phyloP scores from a whole-genome alignment of 2,888 invertebrate species.

The Coleophora deauratella region DNA sequence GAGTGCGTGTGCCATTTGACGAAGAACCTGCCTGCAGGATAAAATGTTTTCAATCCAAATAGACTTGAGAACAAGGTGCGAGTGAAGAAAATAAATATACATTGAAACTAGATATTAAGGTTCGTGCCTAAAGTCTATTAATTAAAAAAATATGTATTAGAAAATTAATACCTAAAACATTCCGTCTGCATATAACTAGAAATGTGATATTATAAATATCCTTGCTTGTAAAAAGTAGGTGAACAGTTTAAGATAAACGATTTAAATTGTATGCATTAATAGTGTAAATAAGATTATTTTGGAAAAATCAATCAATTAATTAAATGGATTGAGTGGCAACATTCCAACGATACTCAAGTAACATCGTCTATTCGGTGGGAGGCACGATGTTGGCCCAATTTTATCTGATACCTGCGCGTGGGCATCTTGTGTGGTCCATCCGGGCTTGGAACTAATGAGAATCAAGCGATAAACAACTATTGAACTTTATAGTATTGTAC shows the following conservation, averaged over 20 bases:
- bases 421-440: slow-evolving; percentile 40
- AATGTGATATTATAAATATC: no score
- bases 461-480: slow-evolving; percentile 13
- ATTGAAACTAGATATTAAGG: no score
- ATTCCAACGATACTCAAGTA: not conserved
- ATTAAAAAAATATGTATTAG: not conserved
- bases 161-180: not conserved
- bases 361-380: not conserved
- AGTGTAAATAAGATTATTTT: no score
- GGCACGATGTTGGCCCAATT: slow-evolving; percentile 4
- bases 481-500: no score
- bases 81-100: no score
- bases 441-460: slow-evolving; percentile 9
- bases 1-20: slow-evolving; percentile 36
- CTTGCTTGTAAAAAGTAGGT: no score
- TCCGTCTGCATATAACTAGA: not conserved
- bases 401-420: slow-evolving; percentile 26
- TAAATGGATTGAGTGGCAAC: not conserved
- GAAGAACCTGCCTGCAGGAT: slow-evolving; percentile 36
- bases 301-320: not conserved
- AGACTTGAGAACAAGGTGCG: no score
- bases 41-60: not conserved
- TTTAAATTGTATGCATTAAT: not conserved
- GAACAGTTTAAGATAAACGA: no score
- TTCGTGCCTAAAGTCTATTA: no score